Evolutionary conservation across 2,888 invertebrate genomes (phyloP), one percentile per base, ranked within the genome.

Genomic region (Nomada fucata): DNA sequence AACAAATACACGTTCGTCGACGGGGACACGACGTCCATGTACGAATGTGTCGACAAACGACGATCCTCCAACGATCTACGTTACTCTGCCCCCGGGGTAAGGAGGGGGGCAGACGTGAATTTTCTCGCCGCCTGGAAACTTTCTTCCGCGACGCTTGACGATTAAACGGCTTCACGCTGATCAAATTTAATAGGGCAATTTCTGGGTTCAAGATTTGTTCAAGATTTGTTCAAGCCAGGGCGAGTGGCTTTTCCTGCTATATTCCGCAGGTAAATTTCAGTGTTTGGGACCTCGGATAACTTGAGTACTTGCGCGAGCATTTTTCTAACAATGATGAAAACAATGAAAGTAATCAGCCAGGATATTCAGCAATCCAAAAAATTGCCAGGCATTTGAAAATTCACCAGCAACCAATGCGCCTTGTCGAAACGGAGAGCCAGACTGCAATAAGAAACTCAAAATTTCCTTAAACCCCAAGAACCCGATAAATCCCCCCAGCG

Each of bases 1-100:
- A 92, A 93, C 92, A 91, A 92, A 93, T 91, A 92, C 87, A 86
- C 79, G 73, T 36, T 76, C 88, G 90, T 83, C 79, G 60, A 78
- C 83, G 67, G 64, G 72, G 76, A 79, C 77, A 82, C 77, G 82
- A 85, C 83, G 70, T 36, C 77, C 81, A 80, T 87, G 80, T 85
- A 89, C 80, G 86, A 76, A 79, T 78, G 86, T 88, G 88, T 86
- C 86, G 86, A 83, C 80, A 87, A 79, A 77, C 77, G 79, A 75
- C 83, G 65, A 80, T 79, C 78, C 82, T 86, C 67, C 67, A 64
- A 59, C 80, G 80, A 85, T 75, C 79, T 42, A 68, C 71, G 70
- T 70, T 42, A 74, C 82, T 60, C 36, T 29, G 44, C 18, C 60
- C 10, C n/a, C 10, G 0, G 36, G 36, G 36, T 5, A n/a, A 29